These are phyloP conservation scores for Microdon myrmicae DNA, from an alignment of 2,888 invertebrate genomes.

Conservation along the genomic window DNA sequence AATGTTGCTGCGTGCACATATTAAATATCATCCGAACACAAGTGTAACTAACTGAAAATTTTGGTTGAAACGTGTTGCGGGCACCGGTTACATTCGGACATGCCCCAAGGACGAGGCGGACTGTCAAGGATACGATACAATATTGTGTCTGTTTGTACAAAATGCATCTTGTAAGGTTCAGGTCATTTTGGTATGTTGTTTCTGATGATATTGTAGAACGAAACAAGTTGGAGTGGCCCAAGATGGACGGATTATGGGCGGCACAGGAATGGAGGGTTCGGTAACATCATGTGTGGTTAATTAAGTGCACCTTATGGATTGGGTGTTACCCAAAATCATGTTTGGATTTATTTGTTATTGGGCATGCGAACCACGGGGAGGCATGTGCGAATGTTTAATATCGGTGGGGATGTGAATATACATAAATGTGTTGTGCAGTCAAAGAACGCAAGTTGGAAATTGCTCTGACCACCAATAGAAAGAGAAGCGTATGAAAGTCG, in stretches of 20 bases:
- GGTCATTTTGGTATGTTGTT: slow-evolving; percentile 16
- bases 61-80: slow-evolving; percentile 19
- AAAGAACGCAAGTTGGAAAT: too few species aligned
- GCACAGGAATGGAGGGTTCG: not conserved
- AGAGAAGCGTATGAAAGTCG: too few species aligned
- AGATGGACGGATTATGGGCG: slow-evolving; percentile 9
- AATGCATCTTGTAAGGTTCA: slow-evolving; percentile 34
- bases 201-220: slow-evolving; percentile 31
- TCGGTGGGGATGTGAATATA: too few species aligned
- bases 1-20: slow-evolving; percentile 35
- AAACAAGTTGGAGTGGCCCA: too few species aligned
- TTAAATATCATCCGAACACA: slow-evolving; percentile 41
- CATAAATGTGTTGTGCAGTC: too few species aligned
- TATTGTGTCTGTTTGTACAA: slow-evolving; percentile 15
- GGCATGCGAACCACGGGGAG: too few species aligned
- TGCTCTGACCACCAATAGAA: too few species aligned
- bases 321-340: slow-evolving; percentile 51
- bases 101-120: slow-evolving; percentile 24
- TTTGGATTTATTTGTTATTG: slow-evolving; percentile 18
- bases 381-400: too few species aligned
- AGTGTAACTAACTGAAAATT: slow-evolving; percentile 40
- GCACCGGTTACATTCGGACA: slow-evolving; percentile 51
- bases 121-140: slow-evolving; percentile 34
- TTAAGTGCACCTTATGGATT: slow-evolving; percentile 54
- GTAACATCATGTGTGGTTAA: slow-evolving; percentile 51